Percentiles rank a stretch among this genome's conserved stretches.
Conservation (phyloP, 35 echinoderm and acorn worm genomes). For the Heliocidaris tuberculata region DNA sequence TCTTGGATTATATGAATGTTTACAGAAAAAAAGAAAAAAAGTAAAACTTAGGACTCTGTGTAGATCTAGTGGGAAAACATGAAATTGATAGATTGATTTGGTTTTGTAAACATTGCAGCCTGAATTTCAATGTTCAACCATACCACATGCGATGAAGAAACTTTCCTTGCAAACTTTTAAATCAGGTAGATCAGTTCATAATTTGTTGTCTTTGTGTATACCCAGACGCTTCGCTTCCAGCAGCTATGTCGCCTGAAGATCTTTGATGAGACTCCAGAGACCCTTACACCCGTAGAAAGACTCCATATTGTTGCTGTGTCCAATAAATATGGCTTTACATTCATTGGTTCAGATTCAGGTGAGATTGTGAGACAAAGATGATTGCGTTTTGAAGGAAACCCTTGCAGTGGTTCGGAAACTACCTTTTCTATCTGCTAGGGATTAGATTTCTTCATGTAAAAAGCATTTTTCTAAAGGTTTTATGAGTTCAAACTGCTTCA, state of each 20-base stretch:
- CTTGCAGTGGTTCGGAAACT: background rate
- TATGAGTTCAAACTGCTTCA: no score
- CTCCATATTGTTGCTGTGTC: conserved; percentile 68
- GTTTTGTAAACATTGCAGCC: background rate
- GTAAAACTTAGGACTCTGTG: no score
- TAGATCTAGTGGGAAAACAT: no score
- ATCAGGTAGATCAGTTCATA: background rate
- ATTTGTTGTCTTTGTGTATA: background rate
- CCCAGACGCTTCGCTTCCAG: conserved; percentile 73
- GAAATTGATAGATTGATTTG: background rate
- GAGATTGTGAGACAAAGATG: background rate
- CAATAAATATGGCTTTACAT: conserved; percentile 79
- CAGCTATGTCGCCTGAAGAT: conserved; percentile 78
- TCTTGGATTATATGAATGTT: no score
- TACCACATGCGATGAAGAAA: background rate
- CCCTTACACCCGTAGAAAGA: conserved; percentile 63
- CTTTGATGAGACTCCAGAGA: conserved; percentile 70
- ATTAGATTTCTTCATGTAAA: no score
- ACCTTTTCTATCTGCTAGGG: no score
- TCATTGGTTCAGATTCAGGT: conserved; percentile 76
- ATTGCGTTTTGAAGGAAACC: background rate
- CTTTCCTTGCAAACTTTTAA: background rate
- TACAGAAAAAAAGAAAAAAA: no score
- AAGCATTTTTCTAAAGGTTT: no score
- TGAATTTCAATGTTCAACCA: background rate